phyloP scores from a whole-genome alignment of 2,797 vertebrate species.

The Enoplosus armatus region DNA sequence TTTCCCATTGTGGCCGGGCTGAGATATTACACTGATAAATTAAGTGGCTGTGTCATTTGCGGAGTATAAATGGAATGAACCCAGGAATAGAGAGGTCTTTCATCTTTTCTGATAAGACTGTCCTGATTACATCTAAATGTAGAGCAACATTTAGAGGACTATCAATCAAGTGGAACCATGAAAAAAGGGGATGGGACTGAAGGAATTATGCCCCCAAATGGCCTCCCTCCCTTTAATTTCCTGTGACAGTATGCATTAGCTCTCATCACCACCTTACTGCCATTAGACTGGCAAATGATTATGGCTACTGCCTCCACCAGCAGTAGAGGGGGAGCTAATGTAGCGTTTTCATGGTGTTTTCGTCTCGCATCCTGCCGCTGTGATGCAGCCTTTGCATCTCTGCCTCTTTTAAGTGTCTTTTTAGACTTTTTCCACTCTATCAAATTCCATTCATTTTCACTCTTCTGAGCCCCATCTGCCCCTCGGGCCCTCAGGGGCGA shows the following conservation, averaged over 20 bases:
- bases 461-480: conserved; percentile 74
- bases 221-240: conserved; percentile 82
- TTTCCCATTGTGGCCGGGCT: conserved; percentile 61
- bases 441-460: conserved; percentile 81
- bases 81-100: conserved; percentile 88
- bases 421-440: conserved; percentile 79
- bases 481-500: conserved; percentile 69
- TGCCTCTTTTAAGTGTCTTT: conserved; percentile 75
- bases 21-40: conserved; percentile 81
- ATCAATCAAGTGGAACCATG: conserved; percentile 83
- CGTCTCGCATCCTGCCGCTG: conserved; percentile 60
- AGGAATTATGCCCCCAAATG: conserved; percentile 80
- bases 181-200: conserved; percentile 65
- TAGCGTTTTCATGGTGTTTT: conserved; percentile 71
- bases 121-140: conserved; percentile 90
- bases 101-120: conserved; percentile 87
- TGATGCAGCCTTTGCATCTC: conserved; percentile 72
- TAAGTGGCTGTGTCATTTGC: conserved; percentile 82
- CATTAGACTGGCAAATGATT: conserved; percentile 82
- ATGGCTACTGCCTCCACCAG: conserved; percentile 63
- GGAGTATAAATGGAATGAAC: conserved; percentile 84
- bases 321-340: conserved; percentile 73
- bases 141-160: conserved; percentile 86
- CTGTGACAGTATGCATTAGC: conserved; percentile 80
- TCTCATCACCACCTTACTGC: conserved; percentile 75